Evolutionary conservation across 2,888 invertebrate genomes (phyloP).

Genomic region (Hesperia comma): DNA sequence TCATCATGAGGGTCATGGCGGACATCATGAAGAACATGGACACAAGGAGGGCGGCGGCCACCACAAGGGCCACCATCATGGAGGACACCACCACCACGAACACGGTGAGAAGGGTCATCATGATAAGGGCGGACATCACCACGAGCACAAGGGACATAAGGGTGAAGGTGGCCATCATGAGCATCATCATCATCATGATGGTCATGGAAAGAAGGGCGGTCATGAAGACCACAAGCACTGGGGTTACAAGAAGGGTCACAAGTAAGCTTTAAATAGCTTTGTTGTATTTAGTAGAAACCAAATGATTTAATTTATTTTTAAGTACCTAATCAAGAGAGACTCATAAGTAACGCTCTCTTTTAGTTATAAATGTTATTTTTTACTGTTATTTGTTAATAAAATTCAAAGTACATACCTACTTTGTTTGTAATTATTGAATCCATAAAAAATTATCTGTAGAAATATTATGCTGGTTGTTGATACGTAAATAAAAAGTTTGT

Average conservation of each 20-base stretch:
- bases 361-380: conserved; percentile 29
- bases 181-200: conserved; percentile 89
- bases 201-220: conserved; percentile 91
- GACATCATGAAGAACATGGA: conserved; percentile 90
- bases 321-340: conserved; percentile 17
- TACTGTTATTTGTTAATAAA: conserved; percentile 39
- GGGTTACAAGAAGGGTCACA: conserved; percentile 86
- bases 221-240: conserved; percentile 92
- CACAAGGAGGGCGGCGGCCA: conserved; percentile 92
- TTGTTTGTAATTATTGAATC: background rate
- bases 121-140: conserved; percentile 91
- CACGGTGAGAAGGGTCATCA: conserved; percentile 92
- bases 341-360: conserved; percentile 11
- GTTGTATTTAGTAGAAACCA: conserved; percentile 42
- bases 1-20: conserved; percentile 91
- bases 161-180: conserved; percentile 90
- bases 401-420: conserved; percentile 11
- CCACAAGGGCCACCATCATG: conserved; percentile 92
- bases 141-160: conserved; percentile 91
- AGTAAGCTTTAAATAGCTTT: conserved; percentile 53
- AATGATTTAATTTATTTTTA: conserved; percentile 16
- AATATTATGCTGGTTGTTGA: background rate
- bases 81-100: conserved; percentile 90
- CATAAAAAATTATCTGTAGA: too few species aligned
- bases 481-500: conserved; percentile 30